phyloP scores from a whole-genome alignment of 2,888 invertebrate genomes.

The Aromia moschata region DNA sequence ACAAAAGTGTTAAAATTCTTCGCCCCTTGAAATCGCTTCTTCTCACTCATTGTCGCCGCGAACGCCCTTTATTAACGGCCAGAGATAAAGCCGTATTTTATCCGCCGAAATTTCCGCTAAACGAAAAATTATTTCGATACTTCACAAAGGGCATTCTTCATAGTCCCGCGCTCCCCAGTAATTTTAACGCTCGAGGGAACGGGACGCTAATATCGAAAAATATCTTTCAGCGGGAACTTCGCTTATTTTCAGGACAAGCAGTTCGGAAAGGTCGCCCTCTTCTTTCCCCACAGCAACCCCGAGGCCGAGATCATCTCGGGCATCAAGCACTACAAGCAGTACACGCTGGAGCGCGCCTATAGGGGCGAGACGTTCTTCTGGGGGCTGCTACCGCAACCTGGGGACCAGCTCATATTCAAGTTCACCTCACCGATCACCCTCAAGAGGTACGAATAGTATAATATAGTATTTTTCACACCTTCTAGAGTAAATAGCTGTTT shows the following conservation, averaged over 20 bases:
- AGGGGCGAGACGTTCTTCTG: slow-evolving; percentile 89
- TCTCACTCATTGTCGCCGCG: too few relatives aligned
- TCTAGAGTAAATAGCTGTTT: too few relatives aligned
- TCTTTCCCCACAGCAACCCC: slow-evolving; percentile 83
- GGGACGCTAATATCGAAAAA: background rate
- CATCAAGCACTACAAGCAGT: slow-evolving; percentile 82
- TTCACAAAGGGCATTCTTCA: background rate
- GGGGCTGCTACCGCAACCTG: slow-evolving; percentile 86
- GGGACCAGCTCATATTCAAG: slow-evolving; percentile 82
- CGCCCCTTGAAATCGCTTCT: too few relatives aligned
- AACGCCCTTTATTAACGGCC: too few relatives aligned
- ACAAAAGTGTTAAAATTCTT: too few relatives aligned
- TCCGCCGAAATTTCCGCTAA: too few relatives aligned
- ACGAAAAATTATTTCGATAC: background rate
- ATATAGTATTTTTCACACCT: slow-evolving; percentile 1
- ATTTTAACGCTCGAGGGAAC: background rate
- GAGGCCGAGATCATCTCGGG: slow-evolving; percentile 74
- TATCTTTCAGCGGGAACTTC: slow-evolving; percentile 17
- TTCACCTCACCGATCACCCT: slow-evolving; percentile 77
- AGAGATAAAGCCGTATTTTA: too few relatives aligned
- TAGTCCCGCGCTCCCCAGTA: background rate
- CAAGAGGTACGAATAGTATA: slow-evolving; percentile 67
- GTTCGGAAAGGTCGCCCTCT: slow-evolving; percentile 84
- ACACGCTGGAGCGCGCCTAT: slow-evolving; percentile 83
- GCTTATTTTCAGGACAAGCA: slow-evolving; percentile 77